These are phyloP conservation scores for Liodrosophila aerea DNA, from an alignment of 2,888 invertebrate species.

Conservation along the genomic window DNA sequence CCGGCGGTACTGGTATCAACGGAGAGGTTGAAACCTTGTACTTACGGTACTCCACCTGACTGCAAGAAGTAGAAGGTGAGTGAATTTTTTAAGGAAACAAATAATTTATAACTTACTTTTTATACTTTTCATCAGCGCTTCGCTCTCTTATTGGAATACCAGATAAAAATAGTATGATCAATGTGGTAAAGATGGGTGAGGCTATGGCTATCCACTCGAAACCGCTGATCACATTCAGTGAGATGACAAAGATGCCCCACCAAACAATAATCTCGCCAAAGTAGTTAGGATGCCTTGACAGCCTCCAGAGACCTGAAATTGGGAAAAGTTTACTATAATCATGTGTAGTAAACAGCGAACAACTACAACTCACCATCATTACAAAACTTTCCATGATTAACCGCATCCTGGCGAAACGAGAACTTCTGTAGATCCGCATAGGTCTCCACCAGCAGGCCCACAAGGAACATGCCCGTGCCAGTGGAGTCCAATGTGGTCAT, in stretches of 20 bases:
- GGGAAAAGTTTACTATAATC: neutral
- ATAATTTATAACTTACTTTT: constrained; percentile 85
- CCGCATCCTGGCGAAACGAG: constrained; percentile 93
- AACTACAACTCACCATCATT: constrained; percentile 87
- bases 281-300: constrained; percentile 96
- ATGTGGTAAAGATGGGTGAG: constrained; percentile 93
- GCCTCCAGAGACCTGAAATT: constrained; percentile 88
- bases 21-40: constrained; percentile 95
- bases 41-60: constrained; percentile 92
- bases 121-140: constrained; percentile 93
- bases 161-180: constrained; percentile 94
- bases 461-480: constrained; percentile 92
- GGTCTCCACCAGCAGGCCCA: constrained; percentile 93
- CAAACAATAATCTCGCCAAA: constrained; percentile 96
- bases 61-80: constrained; percentile 71
- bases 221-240: constrained; percentile 92
- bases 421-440: constrained; percentile 97
- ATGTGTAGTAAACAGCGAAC: too few species aligned
- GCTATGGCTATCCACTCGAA: constrained; percentile 91
- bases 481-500: constrained; percentile 94
- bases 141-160: constrained; percentile 94
- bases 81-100: neutral
- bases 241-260: constrained; percentile 96
- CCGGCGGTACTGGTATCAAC: constrained; percentile 93
- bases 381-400: constrained; percentile 95